phyloP scores from a whole-genome alignment of 2,113 vertebrate species.

The Thymallus thymallus region DNA sequence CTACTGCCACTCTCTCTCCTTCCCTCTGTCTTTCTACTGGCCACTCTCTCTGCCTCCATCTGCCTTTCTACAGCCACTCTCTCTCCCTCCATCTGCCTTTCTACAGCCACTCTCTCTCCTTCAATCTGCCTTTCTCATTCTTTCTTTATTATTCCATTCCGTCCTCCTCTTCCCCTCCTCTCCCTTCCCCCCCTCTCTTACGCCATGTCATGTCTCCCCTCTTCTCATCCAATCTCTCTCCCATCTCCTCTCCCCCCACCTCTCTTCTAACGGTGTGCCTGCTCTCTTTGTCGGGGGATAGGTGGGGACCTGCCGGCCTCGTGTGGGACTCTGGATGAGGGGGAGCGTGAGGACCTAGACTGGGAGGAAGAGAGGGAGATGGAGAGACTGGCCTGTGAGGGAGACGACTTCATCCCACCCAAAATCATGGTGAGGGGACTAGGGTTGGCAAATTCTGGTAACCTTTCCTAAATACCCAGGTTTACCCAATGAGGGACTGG shows the following conservation, averaged over 20 bases:
- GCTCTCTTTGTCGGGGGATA: constrained; percentile 48
- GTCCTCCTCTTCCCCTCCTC: neutral
- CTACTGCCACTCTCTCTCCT: neutral
- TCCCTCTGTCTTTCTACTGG: constrained; percentile 11
- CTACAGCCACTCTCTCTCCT: neutral
- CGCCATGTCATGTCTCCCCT: neutral
- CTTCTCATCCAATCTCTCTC: neutral
- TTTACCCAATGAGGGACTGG: too few species aligned
- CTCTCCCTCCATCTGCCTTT: neutral
- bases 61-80: too few species aligned
- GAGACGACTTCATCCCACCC: constrained; percentile 92
- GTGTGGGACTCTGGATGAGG: constrained; percentile 81
- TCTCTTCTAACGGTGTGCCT: constrained; percentile 15
- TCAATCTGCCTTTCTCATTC: too few species aligned
- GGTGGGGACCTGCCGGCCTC: constrained; percentile 90
- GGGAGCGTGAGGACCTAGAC: constrained; percentile 80
- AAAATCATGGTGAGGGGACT: constrained; percentile 91
- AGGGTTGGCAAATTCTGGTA: too few species aligned
- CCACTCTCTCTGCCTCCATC: neutral
- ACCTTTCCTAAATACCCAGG: too few species aligned
- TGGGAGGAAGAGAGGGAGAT: constrained; percentile 94
- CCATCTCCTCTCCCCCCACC: constrained; percentile 1
- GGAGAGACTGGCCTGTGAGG: constrained; percentile 86
- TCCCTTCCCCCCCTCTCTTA: neutral
- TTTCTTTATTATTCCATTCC: too few species aligned